Conservation (phyloP, 2,113 vertebrate genomes). For the Colaptes auratus region DNA sequence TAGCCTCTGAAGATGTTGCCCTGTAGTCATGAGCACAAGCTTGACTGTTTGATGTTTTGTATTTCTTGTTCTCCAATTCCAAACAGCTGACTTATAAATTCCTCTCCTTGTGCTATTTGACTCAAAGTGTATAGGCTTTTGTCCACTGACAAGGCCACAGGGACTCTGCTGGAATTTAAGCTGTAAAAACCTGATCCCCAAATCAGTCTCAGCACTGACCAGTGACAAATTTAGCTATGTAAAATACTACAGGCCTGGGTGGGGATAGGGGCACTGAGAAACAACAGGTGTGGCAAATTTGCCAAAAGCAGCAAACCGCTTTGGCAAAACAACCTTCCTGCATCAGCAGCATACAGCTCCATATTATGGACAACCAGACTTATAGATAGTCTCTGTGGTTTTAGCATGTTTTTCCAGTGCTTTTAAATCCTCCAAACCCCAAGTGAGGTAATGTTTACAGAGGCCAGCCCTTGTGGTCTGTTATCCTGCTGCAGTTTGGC, state of each 20-base stretch:
- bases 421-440: neutral
- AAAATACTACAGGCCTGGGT: neutral
- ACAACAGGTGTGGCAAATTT: neutral
- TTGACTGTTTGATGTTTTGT: neutral
- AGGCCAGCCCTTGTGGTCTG: accelerated
- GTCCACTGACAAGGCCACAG: neutral
- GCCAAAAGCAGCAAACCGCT: neutral
- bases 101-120: neutral
- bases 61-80: neutral
- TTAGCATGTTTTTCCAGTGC: neutral
- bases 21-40: neutral
- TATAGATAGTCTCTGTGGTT: neutral
- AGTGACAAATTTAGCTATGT: neutral
- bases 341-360: neutral
- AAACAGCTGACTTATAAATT: neutral
- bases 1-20: neutral
- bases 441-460: neutral
- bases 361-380: neutral
- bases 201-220: neutral
- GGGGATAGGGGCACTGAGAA: neutral
- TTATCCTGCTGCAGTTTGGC: neutral
- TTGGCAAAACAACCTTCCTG: neutral
- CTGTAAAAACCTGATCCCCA: neutral
- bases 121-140: neutral
- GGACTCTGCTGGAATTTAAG: neutral